Base-by-base conservation (phyloP, 2,113 vertebrate genomes). In the Psophia crepitans region DNA sequence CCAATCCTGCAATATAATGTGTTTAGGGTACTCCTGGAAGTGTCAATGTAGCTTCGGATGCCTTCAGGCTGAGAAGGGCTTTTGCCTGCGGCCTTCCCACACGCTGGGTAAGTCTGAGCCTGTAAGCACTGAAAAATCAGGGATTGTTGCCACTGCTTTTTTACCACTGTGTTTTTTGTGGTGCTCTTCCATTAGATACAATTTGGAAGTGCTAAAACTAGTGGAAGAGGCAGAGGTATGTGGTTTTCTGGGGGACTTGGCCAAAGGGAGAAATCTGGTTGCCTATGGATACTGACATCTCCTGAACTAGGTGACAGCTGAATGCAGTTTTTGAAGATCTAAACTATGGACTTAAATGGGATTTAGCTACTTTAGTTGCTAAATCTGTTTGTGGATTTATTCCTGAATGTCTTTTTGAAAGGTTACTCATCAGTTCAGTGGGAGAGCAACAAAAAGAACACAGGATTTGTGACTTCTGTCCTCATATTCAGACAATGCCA, bases 381-480 rank as follows among this genome's bases (percentile, higher is more conserved):
- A 95, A 95, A 95, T 96, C 96, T 96, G 84, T 92, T 96, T 94
- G 93, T 44, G 89, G 91, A 82, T 97, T 95, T 96, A 82, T 96
- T 95, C 81, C 60, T 91, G 87, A 96, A 41, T 84, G 90, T 68
- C 88, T 97, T 94, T 94, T 96, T 81, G 35, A 92, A 96, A 96
- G 95, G 95, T 95, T 94, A 92, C 85, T 87, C 86, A 79, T 81
- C 80, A 69, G 93, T 84, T 91, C 8, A 8, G 65, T 87, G 53
- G 60, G 93, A 91, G 49, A 90, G 61, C 84, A 85, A 73, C 35
- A 71, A 92, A 96, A 92, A 89, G 84, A 92, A 76, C 23, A 26
- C 11, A 57, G 77, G 48, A 57, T 89, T 95, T 91, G 74, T 89
- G 9, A 84, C 69, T 95, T 87, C 65, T 66, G 8, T 76, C 58